Evolutionary conservation across 1,140 invertebrate genomes (phyloP), one percentile per base, ranked within the genome.

Genomic region (Papilio machaon): DNA sequence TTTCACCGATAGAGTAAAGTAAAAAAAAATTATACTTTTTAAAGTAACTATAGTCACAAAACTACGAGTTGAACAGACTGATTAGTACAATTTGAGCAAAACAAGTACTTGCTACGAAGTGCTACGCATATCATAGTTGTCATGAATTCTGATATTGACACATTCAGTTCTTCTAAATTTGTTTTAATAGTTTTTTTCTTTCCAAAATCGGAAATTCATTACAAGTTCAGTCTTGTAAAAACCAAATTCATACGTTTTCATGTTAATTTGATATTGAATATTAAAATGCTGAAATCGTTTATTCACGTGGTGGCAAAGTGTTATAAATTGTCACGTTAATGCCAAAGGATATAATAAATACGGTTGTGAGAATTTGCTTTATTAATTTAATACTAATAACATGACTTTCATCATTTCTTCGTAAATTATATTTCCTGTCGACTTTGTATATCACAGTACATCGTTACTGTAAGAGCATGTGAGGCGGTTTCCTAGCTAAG

Each of bases 321-420:
- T 58, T 58, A 30, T 30, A 30, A 58, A 58, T 58, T 19, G 54
- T 58, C 54, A 58, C 54, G 9, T 58, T 58, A n/a, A 54, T 2
- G 47, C 17, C 17, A 58, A 43, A 8, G 7, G 2, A 58, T 58
- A 9, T 17, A 5, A n/a, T 58, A 58, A 19, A 58, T 58, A 58
- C 8, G n/a, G 49, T 77, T 38, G 19, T 46, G 46, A 77, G 46
- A 76, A 46, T 17, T 49, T 81, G 73, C 76, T 60, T 81, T 73
- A 78, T 78, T 81, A 23, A 81, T 19, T 77, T 70, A 43, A 58
- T 35, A 81, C 19, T 75, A 43, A 60, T 43, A 60, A 60, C 73
- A n/a, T 67, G 11, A 19, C 23, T 52, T 52, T 49, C 73, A 73
- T 80, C 80, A 81, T 77, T 81, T 73, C 79, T 47, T 35, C 8